Evolutionary conservation across 64 coral and sea anemone species (phyloP), one percentile per base, ranked within the genome.

Genomic region (Pocillopora damicornis): DNA sequence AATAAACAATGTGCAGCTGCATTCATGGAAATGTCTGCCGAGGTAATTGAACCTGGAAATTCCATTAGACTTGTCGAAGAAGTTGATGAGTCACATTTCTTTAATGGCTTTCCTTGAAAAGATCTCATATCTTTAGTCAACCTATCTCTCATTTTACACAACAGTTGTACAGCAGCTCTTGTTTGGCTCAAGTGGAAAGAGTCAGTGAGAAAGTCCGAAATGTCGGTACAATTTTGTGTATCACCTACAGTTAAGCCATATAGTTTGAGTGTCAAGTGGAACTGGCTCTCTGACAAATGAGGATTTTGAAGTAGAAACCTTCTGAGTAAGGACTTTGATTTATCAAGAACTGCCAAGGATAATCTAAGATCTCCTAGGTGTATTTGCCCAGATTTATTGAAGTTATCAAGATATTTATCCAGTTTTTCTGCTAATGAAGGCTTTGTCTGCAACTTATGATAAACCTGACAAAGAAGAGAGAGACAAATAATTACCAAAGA

Each of bases 231-330:
- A 7, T 61, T 73, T 22, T 84, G 83, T 57, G 23, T 58, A 76
- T 78, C 37, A 77, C 71, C 88, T 17, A 77, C 58, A 34, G 13
- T 81, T 30, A 96, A 15, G 11, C 74, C 88, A 96, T 93, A 96
- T 16, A 96, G 17, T 61, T 82, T 87, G 18, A 96, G 35, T 35
- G 87, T 86, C 26, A 86, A 35, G 37, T 56, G 59, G 85, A 90
- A 93, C 11, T 96, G 94, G 37, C 30, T 75, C 4, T 88, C 81
- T 35, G 76, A 89, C 57, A 96, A 60, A 59, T 93, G 83, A 58
- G 88, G 94, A 72, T 96, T 96, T 59, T 96, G 94, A 36, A 96
- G 94, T 2, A 96, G 75, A 61, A 88, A 96, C 35, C 85, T 74
- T 64, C 63, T 67, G 14, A 96, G 57, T 59, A 90, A 79, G 58